Percentiles rank a stretch among this genome's conserved stretches.
Conservation (phyloP, 2,797 vertebrate genomes). For the Microctenopoma steveboyesi region DNA sequence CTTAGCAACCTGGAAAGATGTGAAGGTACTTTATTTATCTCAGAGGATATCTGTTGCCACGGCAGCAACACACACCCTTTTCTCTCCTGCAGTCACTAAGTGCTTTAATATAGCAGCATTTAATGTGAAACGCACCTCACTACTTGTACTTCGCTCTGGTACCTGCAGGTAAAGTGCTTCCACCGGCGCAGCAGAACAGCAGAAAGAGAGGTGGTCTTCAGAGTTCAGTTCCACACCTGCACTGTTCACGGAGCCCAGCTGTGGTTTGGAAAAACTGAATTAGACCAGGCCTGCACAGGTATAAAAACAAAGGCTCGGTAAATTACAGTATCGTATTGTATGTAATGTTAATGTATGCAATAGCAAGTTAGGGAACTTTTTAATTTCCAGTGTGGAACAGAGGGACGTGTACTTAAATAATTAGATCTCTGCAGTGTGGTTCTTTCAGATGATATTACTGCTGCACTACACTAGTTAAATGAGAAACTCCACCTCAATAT, state of each 20-base stretch:
- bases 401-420: background rate
- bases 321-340: background rate
- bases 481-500: background rate
- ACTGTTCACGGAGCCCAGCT: conserved; percentile 90
- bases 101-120: background rate
- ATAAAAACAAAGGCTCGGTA: conserved; percentile 2
- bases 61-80: background rate
- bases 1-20: conserved; percentile 11
- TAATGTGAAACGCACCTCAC: background rate
- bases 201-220: conserved; percentile 89
- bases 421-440: background rate
- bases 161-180: conserved; percentile 90
- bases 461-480: background rate
- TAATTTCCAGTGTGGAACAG: background rate
- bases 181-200: conserved; percentile 82
- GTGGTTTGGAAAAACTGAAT: conserved; percentile 90
- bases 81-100: background rate
- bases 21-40: conserved; percentile 10
- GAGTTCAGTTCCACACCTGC: conserved; percentile 93
- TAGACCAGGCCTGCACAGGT: conserved; percentile 90
- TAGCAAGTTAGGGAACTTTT: background rate
- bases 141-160: background rate
- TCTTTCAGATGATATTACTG: background rate
- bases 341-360: background rate
- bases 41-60: conserved; percentile 1